Evolutionary conservation across 2,888 invertebrate genomes (phyloP).

Genomic region (Brachypalpus laphriformis): DNA sequence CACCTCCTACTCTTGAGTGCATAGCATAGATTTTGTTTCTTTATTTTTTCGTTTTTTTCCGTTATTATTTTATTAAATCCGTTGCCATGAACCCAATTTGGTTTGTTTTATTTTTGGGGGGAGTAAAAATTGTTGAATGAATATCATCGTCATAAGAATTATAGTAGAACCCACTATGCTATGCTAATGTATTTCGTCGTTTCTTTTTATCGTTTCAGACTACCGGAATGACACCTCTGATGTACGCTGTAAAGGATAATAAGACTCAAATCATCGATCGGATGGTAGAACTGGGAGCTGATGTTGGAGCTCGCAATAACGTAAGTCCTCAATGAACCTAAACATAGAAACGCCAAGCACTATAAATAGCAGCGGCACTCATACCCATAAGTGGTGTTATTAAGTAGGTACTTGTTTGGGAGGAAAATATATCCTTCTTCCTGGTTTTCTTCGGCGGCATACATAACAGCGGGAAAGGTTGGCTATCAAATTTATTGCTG

Average conservation of each 20-base stretch:
- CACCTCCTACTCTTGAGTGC: conserved; percentile 43
- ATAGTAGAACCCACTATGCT: conserved; percentile 14
- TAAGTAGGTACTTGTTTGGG: background rate
- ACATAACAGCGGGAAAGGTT: conserved; percentile 41
- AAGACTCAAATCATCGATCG: conserved; percentile 94
- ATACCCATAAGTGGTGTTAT: conserved; percentile 16
- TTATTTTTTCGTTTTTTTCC: conserved; percentile 16
- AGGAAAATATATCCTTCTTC: conserved; percentile 27
- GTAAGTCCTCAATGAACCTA: conserved; percentile 85
- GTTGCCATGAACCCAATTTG: conserved; percentile 66
- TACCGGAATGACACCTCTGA: conserved; percentile 96
- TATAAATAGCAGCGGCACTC: conserved; percentile 61
- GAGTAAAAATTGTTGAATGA: conserved; percentile 70
- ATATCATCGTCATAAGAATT: conserved; percentile 19
- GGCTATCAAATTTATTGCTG: conserved; percentile 47
- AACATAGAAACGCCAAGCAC: conserved; percentile 43
- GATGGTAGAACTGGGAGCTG: conserved; percentile 95
- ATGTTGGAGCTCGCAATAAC: conserved; percentile 95
- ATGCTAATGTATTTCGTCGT: background rate
- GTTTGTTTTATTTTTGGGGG: conserved; percentile 41
- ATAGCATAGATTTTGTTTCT: conserved; percentile 25
- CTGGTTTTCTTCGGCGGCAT: conserved; percentile 25
- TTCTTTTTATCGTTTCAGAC: conserved; percentile 85
- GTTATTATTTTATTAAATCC: conserved; percentile 69
- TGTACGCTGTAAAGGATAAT: conserved; percentile 98